Conservation (phyloP, 2,888 invertebrate genomes). For the Schrankia costaestrigalis region DNA sequence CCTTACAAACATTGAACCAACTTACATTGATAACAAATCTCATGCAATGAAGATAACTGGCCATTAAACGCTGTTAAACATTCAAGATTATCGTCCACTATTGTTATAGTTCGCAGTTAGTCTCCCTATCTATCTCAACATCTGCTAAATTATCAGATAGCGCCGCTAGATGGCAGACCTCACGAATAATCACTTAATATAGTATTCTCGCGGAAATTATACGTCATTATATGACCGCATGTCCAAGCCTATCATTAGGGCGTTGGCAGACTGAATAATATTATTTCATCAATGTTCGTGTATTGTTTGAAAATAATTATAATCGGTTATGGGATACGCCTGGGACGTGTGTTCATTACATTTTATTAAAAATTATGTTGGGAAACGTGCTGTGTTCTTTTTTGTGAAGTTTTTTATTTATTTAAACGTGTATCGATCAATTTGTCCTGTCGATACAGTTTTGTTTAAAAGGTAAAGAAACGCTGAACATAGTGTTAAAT, state of each 20-base stretch:
- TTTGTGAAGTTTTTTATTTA: not conserved
- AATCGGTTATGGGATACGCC: conserved; percentile 14
- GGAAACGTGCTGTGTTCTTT: conserved; percentile 8
- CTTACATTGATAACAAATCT: no score
- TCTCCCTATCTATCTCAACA: no score
- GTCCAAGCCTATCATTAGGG: conserved; percentile 56
- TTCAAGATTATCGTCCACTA: no score
- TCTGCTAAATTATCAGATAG: no score
- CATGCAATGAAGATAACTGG: no score
- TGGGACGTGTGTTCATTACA: conserved; percentile 21
- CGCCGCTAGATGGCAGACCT: conserved; percentile 26
- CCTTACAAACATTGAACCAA: no score
- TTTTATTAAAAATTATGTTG: conserved; percentile 16
- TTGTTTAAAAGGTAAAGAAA: no score
- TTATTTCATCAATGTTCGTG: conserved; percentile 38
- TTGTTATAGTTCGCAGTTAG: no score
- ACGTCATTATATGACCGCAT: conserved; percentile 50
- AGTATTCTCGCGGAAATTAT: conserved; percentile 66
- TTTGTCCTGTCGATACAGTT: no score
- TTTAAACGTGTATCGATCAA: no score
- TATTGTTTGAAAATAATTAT: conserved; percentile 31
- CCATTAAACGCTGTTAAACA: no score
- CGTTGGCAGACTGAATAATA: conserved; percentile 49
- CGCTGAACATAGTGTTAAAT: no score
- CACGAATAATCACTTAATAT: conserved; percentile 67